Conservation (phyloP, 2,113 vertebrate genomes). For the Indri indri region DNA sequence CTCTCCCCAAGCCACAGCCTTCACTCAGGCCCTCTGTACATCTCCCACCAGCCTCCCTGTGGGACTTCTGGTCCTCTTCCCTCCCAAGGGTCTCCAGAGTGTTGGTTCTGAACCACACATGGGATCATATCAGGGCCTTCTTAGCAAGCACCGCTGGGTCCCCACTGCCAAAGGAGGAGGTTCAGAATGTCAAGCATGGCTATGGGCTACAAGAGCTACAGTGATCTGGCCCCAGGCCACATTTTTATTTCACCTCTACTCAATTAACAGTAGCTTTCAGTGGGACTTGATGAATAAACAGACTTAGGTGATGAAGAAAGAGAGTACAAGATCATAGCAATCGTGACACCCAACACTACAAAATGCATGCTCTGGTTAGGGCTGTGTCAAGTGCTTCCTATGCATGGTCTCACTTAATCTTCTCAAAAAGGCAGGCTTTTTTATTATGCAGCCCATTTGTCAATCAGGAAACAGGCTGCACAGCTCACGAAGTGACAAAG, state of each 20-base stretch:
- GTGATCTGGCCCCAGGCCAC: neutral
- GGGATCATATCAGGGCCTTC: neutral
- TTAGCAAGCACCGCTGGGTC: neutral
- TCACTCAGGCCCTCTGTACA: neutral
- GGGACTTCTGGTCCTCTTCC: neutral
- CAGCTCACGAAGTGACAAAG: neutral
- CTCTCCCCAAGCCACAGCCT: neutral
- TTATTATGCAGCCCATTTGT: neutral
- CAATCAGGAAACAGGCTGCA: neutral
- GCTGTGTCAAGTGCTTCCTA: neutral
- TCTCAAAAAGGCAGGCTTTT: neutral
- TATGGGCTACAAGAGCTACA: accelerated
- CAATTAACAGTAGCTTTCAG: neutral
- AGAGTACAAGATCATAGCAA: neutral
- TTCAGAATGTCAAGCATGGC: neutral
- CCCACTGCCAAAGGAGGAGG: neutral
- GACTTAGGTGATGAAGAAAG: neutral
- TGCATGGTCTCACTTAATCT: neutral
- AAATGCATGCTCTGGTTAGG: neutral
- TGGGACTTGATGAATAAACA: neutral
- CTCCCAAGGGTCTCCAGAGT: neutral
- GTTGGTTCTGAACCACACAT: neutral
- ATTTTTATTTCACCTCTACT: neutral
- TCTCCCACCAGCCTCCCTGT: neutral
- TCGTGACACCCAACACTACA: neutral